Conservation (phyloP, 2,888 invertebrate species). For the Drosophila infuscata region DNA sequence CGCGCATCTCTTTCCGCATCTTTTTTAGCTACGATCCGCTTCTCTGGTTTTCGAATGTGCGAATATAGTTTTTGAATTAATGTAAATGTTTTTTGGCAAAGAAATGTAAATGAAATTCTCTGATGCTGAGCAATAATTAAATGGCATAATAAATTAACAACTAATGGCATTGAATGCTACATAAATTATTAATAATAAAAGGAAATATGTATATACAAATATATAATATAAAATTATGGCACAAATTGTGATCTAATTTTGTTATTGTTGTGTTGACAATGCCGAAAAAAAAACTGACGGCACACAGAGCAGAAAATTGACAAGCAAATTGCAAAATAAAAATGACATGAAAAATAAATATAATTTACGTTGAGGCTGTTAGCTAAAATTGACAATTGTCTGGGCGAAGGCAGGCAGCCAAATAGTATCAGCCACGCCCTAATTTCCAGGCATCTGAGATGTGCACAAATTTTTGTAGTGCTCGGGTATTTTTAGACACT, state of each 20-base stretch:
- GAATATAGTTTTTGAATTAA: slow-evolving; percentile 47
- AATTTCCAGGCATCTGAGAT: slow-evolving; percentile 43
- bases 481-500: slow-evolving; percentile 37
- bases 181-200: slow-evolving; percentile 48
- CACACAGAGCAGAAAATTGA: slow-evolving; percentile 7
- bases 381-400: slow-evolving; percentile 49
- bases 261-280: slow-evolving; percentile 10
- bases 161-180: slow-evolving; percentile 56
- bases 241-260: slow-evolving; percentile 44
- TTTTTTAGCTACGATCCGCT: slow-evolving; percentile 24
- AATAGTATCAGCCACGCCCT: slow-evolving; percentile 38
- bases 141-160: slow-evolving; percentile 50
- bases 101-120: slow-evolving; percentile 42
- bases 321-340: slow-evolving; percentile 21
- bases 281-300: slow-evolving; percentile 6
- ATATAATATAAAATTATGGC: slow-evolving; percentile 12
- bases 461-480: slow-evolving; percentile 28
- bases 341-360: slow-evolving; percentile 24
- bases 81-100: slow-evolving; percentile 51
- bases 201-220: slow-evolving; percentile 7
- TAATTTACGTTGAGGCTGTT: slow-evolving; percentile 30
- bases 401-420: slow-evolving; percentile 21
- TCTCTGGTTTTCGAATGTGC: slow-evolving; percentile 44
- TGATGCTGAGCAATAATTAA: slow-evolving; percentile 18
- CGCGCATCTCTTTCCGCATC: slow-evolving; percentile 44